Conservation (phyloP, 2,113 vertebrate species). For the Oryzias woworae region DNA sequence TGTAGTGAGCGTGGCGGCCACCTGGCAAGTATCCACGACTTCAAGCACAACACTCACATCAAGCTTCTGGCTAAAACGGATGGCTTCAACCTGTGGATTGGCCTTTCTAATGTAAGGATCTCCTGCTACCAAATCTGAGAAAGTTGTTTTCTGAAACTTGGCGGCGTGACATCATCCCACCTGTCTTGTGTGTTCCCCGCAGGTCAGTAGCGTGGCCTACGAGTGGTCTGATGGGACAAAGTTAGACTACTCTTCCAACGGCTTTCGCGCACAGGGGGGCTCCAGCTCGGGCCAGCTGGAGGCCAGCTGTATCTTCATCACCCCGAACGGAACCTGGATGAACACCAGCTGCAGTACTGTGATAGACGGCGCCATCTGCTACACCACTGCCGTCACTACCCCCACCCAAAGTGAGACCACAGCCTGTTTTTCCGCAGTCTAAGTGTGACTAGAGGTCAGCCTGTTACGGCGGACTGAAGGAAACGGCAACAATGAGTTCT, state of each 20-base stretch:
- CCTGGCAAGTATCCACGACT: slow-evolving; percentile 86
- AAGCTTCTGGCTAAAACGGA: slow-evolving; percentile 81
- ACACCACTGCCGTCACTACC: slow-evolving; percentile 65
- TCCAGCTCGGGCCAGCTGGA: slow-evolving; percentile 35
- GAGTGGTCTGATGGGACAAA: slow-evolving; percentile 93
- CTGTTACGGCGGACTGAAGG: too few relatives aligned
- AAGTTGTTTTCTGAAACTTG: neutral
- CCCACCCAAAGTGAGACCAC: slow-evolving; percentile 59
- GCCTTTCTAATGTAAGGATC: slow-evolving; percentile 88
- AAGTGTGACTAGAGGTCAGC: too few relatives aligned
- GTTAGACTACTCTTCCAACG: slow-evolving; percentile 74
- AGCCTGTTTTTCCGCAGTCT: neutral
- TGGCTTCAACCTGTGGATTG: slow-evolving; percentile 92
- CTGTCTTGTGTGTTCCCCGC: neutral
- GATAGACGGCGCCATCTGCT: slow-evolving; percentile 90
- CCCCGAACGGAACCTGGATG: slow-evolving; percentile 83
- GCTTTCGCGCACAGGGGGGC: slow-evolving; percentile 42
- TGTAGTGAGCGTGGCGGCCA: slow-evolving; percentile 80
- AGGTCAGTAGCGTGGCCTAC: slow-evolving; percentile 78
- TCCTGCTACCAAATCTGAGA: neutral
- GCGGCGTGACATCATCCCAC: neutral
- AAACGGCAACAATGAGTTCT: neutral
- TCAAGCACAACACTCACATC: slow-evolving; percentile 75
- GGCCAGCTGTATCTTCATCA: slow-evolving; percentile 81
- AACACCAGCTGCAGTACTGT: slow-evolving; percentile 73